A percentile compares a stretch with the other conserved stretches of the same genome.
Evolutionary conservation across 2,113 vertebrate genomes (phyloP).

Genomic region (Ibidorhyncha struthersii): DNA sequence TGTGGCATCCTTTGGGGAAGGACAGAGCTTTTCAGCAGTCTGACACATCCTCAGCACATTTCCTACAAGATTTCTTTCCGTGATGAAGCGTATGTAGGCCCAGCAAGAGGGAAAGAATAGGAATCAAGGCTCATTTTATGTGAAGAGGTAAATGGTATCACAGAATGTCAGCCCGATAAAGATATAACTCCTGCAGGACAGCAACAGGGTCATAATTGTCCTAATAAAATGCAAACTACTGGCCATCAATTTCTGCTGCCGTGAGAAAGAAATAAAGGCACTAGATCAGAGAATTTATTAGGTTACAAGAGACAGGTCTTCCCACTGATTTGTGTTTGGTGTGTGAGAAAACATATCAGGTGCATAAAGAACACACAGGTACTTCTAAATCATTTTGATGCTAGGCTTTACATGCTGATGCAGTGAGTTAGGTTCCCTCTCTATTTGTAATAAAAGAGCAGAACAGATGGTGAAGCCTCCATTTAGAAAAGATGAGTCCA

Average conservation of each 20-base stretch:
- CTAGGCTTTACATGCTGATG: background rate
- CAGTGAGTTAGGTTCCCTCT: background rate
- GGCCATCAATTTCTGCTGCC: conserved; percentile 44
- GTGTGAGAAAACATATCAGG: conserved; percentile 49
- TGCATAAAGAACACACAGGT: background rate
- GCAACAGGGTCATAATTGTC: conserved; percentile 40
- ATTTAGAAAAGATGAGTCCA: conserved; percentile 38
- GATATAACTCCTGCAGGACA: conserved; percentile 20
- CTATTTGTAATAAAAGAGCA: conserved; percentile 40
- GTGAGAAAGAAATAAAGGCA: background rate
- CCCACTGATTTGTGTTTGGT: conserved; percentile 49
- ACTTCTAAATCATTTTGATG: conserved; percentile 9
- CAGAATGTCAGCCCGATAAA: conserved; percentile 4
- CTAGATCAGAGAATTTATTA: conserved; percentile 14
- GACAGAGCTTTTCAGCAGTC: background rate
- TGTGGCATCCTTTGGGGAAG: background rate
- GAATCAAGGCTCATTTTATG: background rate
- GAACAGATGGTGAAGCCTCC: conserved; percentile 53
- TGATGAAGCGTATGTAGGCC: background rate
- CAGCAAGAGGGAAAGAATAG: background rate
- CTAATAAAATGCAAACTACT: conserved; percentile 58
- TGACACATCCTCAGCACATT: background rate
- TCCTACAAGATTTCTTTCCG: background rate
- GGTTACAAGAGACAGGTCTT: background rate
- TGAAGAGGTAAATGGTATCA: background rate